Evolutionary conservation across 2,113 vertebrate genomes (phyloP).

Genomic region (Mobula birostris): DNA sequence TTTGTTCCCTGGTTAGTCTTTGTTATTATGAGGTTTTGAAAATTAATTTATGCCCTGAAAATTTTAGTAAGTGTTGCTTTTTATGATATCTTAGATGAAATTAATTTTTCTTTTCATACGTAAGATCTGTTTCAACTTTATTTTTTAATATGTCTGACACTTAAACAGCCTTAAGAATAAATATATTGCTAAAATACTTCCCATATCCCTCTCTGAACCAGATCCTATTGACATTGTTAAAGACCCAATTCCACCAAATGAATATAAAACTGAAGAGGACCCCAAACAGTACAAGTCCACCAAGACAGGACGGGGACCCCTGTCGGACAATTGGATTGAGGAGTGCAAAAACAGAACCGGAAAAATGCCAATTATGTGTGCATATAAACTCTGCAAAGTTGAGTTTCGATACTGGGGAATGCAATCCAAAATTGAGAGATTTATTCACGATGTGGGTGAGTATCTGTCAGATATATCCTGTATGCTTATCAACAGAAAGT

Average conservation of each 20-base stretch:
- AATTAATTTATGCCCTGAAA: not conserved
- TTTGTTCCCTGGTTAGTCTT: not conserved
- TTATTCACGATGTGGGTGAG: conserved; percentile 96
- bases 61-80: not conserved
- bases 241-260: conserved; percentile 78
- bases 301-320: conserved; percentile 85
- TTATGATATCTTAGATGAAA: not conserved
- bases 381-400: conserved; percentile 97
- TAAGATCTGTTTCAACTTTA: not conserved
- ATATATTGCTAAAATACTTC: not conserved
- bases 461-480: conserved; percentile 6
- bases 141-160: not conserved
- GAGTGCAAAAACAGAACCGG: conserved; percentile 72
- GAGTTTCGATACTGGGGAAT: conserved; percentile 99
- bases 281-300: conserved; percentile 79
- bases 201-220: conserved; percentile 45
- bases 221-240: conserved; percentile 94
- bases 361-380: conserved; percentile 85
- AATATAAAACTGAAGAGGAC: conserved; percentile 92
- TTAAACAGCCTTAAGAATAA: not conserved
- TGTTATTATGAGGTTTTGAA: not conserved
- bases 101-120: not conserved
- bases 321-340: conserved; percentile 86
- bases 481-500: not conserved
- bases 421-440: conserved; percentile 97